Percentiles rank a stretch among this genome's conserved stretches.
These are phyloP conservation scores for Drosophila maculinotata DNA, from an alignment of 2,888 invertebrate genomes.

Conservation along the genomic window DNA sequence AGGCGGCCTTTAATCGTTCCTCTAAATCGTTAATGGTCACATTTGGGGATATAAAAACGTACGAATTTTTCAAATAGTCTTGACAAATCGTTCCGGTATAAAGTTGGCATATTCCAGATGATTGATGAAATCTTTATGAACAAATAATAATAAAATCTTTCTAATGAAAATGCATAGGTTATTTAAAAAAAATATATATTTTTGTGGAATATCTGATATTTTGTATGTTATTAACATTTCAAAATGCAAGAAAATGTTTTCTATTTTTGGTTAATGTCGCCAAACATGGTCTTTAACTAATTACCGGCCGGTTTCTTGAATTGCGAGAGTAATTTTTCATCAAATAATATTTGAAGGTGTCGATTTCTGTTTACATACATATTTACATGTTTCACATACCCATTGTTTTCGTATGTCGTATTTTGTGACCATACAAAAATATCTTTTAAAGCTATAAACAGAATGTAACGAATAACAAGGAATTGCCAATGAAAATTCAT, in stretches of 20 bases:
- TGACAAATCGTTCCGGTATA: constrained; percentile 94
- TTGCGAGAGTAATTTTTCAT: not conserved
- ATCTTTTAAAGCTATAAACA: constrained; percentile 12
- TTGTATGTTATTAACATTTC: no score
- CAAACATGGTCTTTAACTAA: not conserved
- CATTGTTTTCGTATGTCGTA: constrained; percentile 20
- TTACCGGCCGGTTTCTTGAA: not conserved
- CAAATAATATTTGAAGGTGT: not conserved
- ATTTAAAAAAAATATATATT: no score
- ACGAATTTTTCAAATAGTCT: constrained; percentile 91
- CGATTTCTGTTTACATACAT: not conserved
- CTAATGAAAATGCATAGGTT: no score
- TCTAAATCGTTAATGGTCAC: constrained; percentile 92
- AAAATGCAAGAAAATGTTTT: no score
- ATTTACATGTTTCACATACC: constrained; percentile 16
- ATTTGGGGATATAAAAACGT: constrained; percentile 94
- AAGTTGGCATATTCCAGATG: constrained; percentile 88
- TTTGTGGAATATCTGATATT: not conserved
- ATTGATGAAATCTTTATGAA: constrained; percentile 67
- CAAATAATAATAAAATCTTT: not conserved
- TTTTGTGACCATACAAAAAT: constrained; percentile 25
- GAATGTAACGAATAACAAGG: constrained; percentile 1
- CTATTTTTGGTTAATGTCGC: no score
- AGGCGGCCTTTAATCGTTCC: constrained; percentile 92
- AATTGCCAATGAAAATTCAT: constrained; percentile 10